Evolutionary conservation across 1,140 invertebrate species (phyloP), one percentile per base, ranked within the genome.

Genomic region (Anoplolepis gracilipes): DNA sequence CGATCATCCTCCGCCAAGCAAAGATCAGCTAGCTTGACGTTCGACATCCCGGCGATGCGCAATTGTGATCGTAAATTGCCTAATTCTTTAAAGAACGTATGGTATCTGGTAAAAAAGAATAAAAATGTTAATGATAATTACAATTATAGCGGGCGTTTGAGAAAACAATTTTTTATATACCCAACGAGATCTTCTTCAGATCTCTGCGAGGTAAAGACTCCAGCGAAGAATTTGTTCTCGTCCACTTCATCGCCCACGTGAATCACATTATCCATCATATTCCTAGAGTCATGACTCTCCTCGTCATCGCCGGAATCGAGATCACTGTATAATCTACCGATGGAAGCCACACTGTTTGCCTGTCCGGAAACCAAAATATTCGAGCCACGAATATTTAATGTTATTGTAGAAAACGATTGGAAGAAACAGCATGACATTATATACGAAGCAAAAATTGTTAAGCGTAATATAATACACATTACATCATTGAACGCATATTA

Each of bases 11-110:
- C 84, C 6, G 13, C 8, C 25, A 62, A 19, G 0, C 67, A 59
- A 0, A 25, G 1, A 10, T 85, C 81, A 3, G 3, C 36, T 11
- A 81, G 16, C 42, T 81, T 87, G 13, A 65, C 70, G 0, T 53
- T 30, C 0, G 73, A 85, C 7, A 67, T 75, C 7, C 73, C 67
- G 19, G 82, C 33, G 7, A 76, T 13, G 8, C 42, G 42, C 0
- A 90, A n/a, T 53, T 96, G 96, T 62, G 92, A 94, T 88, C 95
- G 94, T 77, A 95, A 93, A 61, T 93, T 94, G 69, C 94, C 95
- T 70, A 96, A 93, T 89, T 96, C 96, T 91, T 95, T 95, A 85
- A 96, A 96, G 88, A 94, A 96, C 85, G 92, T 92, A 88, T 95
- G 95, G 87, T 96, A 96, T 91, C 95, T 96, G 90, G 84, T 4